Evolutionary conservation across 2,797 vertebrate species (phyloP), one percentile per base, ranked within the genome.

Genomic region (Epinephelus malabaricus): DNA sequence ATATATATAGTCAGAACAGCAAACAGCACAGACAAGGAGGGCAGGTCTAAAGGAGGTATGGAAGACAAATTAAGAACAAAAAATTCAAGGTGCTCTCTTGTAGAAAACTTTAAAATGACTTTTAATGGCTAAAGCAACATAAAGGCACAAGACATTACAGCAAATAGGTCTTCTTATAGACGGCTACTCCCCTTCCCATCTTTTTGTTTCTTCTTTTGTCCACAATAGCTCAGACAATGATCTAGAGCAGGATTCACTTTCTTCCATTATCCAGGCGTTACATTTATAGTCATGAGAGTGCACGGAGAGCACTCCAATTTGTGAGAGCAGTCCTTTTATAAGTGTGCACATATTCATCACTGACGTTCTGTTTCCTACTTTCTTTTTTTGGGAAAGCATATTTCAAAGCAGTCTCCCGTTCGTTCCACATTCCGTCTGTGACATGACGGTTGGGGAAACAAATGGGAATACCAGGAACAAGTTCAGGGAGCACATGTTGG

Each of bases 401-500:
- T 78, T 76, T 47, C 6, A 53, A 51, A 65, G 23, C n/a, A 25
- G 43, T 70, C 54, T 38, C 63, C 15, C 73, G 60, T 72, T 72
- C n/a, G 49, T 56, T 78, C 54, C 69, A 56, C 54, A 30, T 80
- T 38, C 75, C 62, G 43, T 66, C 56, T 72, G 6, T 58, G 40
- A 62, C 68, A 49, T 5, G 46, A 11, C 3, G 63, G n/a, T 15
- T 12, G 3, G 34, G 30, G 53, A 72, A 83, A 89, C 76, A 79
- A 73, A 85, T 85, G 51, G 72, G 69, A 73, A 87, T 85, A 82
- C 76, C 63, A 58, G 59, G 61, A n/a, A 47, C 40, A 55, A 63
- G 54, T 55, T 69, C 34, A 27, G 43, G 74, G 53, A 69, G 30
- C 82, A 86, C 58, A 79, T 79, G 83, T 45, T 46, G 25, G 55